These are phyloP conservation scores for Oedothorax gibbosus DNA, from an alignment of 1,140 invertebrate species.

Conservation along the genomic window DNA sequence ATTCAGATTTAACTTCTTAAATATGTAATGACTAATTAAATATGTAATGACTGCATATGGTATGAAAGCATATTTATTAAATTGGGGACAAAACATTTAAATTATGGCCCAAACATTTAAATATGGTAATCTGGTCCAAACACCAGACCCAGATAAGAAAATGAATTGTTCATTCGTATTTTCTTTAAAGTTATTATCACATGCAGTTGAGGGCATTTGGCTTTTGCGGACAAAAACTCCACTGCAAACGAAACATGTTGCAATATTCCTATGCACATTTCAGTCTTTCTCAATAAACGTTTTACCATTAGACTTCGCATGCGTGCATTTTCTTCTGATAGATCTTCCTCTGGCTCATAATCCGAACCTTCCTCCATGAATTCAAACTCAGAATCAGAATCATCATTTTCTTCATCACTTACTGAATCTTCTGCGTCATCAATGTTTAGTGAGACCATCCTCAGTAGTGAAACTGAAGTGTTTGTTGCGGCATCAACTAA, in stretches of 20 bases:
- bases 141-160: neutral
- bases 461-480: neutral
- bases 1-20: too few species aligned
- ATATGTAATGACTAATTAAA: too few species aligned
- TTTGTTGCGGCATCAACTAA: neutral
- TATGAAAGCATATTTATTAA: too few species aligned
- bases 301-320: neutral
- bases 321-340: neutral
- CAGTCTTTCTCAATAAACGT: neutral
- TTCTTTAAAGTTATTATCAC: slow-evolving; percentile 15
- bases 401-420: neutral
- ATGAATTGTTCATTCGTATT: neutral
- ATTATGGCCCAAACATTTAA: neutral
- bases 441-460: neutral
- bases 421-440: neutral
- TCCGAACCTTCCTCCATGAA: neutral
- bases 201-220: neutral
- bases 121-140: too few species aligned
- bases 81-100: too few species aligned
- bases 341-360: slow-evolving; percentile 3
- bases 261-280: slow-evolving; percentile 7
- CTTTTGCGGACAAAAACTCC: neutral
- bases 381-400: neutral
- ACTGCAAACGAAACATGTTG: neutral
- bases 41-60: too few species aligned